phyloP scores from a whole-genome alignment of 23 tunicate genomes.

The Phallusia fumigata region DNA sequence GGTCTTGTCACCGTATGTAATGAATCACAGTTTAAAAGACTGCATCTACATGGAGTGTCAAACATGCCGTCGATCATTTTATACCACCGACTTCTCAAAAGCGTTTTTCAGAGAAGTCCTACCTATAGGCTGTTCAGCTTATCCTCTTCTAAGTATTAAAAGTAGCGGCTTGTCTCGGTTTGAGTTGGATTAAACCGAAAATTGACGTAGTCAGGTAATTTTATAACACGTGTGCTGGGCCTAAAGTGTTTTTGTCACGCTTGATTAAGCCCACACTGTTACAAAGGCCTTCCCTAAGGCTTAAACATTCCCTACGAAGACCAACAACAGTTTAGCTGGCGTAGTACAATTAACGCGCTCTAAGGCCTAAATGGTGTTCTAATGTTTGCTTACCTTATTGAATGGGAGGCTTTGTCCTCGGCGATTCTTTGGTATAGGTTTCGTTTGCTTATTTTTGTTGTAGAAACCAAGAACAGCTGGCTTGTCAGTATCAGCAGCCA shows the following conservation, averaged over 20 bases:
- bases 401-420: neutral
- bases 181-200: too few species aligned
- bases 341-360: neutral
- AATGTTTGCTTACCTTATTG: neutral
- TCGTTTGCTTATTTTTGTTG: neutral
- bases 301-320: neutral
- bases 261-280: neutral
- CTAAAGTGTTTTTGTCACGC: constrained; percentile 3
- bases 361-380: neutral
- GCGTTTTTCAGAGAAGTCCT: too few species aligned
- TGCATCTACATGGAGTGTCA: too few species aligned
- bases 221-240: too few species aligned
- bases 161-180: too few species aligned
- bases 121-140: too few species aligned
- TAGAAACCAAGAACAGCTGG: neutral
- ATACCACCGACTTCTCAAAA: too few species aligned
- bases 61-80: too few species aligned
- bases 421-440: neutral
- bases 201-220: too few species aligned
- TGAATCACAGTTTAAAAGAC: too few species aligned
- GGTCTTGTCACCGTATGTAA: too few species aligned
- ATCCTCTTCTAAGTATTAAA: too few species aligned
- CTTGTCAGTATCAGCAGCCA: neutral
- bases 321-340: neutral
- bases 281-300: constrained; percentile 2